Base-by-base conservation (phyloP, 2,797 vertebrate genomes). In the Sebastes hubbsi region DNA sequence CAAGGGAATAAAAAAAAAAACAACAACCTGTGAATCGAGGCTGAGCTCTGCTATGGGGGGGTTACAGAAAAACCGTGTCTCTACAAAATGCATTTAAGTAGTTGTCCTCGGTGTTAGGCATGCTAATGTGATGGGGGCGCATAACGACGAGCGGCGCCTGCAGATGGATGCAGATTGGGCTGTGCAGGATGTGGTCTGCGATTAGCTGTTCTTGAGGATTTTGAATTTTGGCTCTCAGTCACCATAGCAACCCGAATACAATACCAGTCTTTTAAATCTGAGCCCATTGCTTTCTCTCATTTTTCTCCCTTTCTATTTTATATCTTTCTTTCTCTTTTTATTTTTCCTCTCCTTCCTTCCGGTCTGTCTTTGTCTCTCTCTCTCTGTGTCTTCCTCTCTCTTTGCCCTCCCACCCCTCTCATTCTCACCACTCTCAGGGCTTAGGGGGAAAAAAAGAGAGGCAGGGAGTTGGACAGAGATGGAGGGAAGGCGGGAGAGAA, bases 181-280 rank as follows among this genome's bases (percentile, higher is more conserved):
- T 77, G 84, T 89, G 86, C 91, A 88, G 90, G 89, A 91, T 86
- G 91, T 87, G 89, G 89, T 90, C 86, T 83, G 83, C 70, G 85
- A 92, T 93, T 91, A 93, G 89, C 89, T 87, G 85, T 93, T 95
- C 83, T 91, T 87, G 76, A 90, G 86, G 90, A 95, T 95, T 95
- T 92, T 32, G 81, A 94, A 89, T 87, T 93, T 94, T 91, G 88
- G 78, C 87, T 93, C 89, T 84, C 82, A 68, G 94, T 96, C 92
- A 82, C 95, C 87, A 95, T 95, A 89, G 95, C 93, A 94, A 95
- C 95, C 86, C 66, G 76, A 94, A 95, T 86, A 95, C 94, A 94
- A 95, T 90, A 82, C 89, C 86, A 82, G 60, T 88, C 86, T 93
- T 93, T 95, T 89, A 92, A 94, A 91, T 90, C 82, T 16, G 75